These are phyloP conservation scores for Antechinus flavipes DNA, from an alignment of 2,113 vertebrate genomes.

Conservation along the genomic window DNA sequence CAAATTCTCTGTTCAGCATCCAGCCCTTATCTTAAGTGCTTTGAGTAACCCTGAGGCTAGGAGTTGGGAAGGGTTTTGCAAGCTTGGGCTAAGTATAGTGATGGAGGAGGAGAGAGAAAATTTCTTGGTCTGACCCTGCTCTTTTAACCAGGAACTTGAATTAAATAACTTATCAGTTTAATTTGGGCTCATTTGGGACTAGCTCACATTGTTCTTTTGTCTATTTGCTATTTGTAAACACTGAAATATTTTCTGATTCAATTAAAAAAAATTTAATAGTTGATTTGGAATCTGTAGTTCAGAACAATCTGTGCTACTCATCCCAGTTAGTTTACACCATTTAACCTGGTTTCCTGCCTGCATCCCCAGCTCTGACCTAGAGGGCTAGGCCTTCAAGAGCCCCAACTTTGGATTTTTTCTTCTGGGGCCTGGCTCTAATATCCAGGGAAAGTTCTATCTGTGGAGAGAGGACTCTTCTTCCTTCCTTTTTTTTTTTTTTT, in stretches of 20 bases:
- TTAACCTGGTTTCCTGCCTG: background rate
- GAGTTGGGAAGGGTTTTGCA: background rate
- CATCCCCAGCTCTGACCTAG: background rate
- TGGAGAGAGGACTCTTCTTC: background rate
- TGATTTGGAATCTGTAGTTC: background rate
- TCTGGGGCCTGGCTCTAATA: background rate
- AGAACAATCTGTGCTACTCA: background rate
- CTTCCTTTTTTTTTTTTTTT: no score
- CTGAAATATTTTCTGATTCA: background rate
- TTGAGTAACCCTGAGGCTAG: background rate
- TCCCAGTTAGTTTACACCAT: background rate
- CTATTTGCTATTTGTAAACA: background rate
- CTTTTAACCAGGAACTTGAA: background rate
- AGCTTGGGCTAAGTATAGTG: background rate
- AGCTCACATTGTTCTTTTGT: background rate
- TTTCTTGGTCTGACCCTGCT: background rate
- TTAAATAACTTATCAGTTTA: background rate
- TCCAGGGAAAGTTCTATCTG: background rate
- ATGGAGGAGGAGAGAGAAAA: background rate
- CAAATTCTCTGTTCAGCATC: background rate
- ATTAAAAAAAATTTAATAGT: background rate
- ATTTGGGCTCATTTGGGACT: slow-evolving; percentile 33
- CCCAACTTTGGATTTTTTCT: background rate
- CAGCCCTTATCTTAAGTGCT: background rate
- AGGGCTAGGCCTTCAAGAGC: background rate